These are phyloP conservation scores for Tholera decimalis DNA, from an alignment of 2,888 invertebrate genomes.

Conservation along the genomic window DNA sequence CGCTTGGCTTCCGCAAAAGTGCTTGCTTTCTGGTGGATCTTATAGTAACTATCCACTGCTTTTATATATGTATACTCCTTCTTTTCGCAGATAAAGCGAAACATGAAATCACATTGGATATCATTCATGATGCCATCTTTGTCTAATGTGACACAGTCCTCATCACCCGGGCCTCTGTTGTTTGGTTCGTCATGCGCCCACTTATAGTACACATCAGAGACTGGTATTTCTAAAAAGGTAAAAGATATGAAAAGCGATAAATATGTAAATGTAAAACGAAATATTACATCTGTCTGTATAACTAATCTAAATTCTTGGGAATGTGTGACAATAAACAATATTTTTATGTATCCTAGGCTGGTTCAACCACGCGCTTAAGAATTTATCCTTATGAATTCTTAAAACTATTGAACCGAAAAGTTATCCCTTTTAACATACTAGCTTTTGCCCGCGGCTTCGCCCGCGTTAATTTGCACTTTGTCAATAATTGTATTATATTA, in stretches of 20 bases:
- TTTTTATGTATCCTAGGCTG: too few relatives aligned
- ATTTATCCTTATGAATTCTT: too few relatives aligned
- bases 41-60: conserved; percentile 76
- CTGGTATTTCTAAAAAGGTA: neutral
- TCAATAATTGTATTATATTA: too few relatives aligned
- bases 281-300: too few relatives aligned
- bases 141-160: neutral
- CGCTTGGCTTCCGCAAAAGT: conserved; percentile 77
- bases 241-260: neutral
- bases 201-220: neutral
- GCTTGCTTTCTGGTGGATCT: conserved; percentile 76
- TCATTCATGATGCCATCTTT: neutral
- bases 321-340: too few relatives aligned
- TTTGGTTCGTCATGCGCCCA: neutral
- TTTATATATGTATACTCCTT: conserved; percentile 79
- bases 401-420: too few relatives aligned
- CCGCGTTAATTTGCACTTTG: too few relatives aligned
- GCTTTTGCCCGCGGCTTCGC: too few relatives aligned
- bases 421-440: too few relatives aligned
- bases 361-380: too few relatives aligned
- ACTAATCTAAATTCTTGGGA: too few relatives aligned
- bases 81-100: neutral
- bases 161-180: too few relatives aligned
- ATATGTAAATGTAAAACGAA: neutral
- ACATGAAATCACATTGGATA: neutral